phyloP scores from a whole-genome alignment of 2,797 vertebrate species.

The Clangula hyemalis region DNA sequence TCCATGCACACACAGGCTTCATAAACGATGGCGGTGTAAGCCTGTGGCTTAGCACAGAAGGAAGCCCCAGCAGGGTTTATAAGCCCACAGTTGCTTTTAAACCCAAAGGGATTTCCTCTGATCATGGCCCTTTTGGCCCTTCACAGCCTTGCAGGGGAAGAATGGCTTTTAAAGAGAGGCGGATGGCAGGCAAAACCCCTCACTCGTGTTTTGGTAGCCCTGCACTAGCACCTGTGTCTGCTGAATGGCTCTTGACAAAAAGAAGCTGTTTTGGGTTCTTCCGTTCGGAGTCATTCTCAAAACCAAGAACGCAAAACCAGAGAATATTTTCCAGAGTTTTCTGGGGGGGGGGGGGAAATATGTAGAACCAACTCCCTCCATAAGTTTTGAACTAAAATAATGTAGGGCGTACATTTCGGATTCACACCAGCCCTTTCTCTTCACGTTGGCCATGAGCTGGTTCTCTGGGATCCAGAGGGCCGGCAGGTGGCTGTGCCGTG shows the following conservation, averaged over 20 bases:
- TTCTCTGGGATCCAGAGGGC: neutral
- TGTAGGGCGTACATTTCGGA: accelerated
- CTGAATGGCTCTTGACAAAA: neutral
- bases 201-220: neutral
- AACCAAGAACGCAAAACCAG: neutral
- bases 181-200: neutral
- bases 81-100: neutral
- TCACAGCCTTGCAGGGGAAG: neutral
- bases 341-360: neutral
- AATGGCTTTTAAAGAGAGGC: neutral
- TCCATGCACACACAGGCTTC: neutral
- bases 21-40: neutral
- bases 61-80: neutral
- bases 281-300: neutral
- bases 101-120: neutral
- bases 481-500: neutral
- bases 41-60: neutral
- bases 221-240: accelerated
- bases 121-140: neutral
- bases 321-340: neutral
- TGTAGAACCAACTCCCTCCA: accelerated
- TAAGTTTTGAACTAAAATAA: neutral
- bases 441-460: neutral
- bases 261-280: neutral
- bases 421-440: neutral